Conservation (phyloP, 2,888 invertebrate species). For the Encarsia formosa region DNA sequence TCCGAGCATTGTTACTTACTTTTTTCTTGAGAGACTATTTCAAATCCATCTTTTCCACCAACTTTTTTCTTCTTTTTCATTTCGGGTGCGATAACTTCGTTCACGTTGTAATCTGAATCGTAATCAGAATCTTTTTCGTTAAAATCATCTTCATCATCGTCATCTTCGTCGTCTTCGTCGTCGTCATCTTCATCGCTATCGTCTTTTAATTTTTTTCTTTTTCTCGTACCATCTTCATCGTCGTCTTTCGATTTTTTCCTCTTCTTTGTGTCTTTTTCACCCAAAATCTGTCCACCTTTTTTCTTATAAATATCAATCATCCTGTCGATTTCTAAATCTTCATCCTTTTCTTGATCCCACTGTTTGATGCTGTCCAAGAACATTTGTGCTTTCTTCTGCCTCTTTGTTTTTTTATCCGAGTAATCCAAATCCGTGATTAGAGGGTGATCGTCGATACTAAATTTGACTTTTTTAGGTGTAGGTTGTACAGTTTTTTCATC, state of each 20-base stretch:
- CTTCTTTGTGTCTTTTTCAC: constrained; percentile 34
- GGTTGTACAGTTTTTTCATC: constrained; percentile 51
- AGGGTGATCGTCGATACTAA: constrained; percentile 51
- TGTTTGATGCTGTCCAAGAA: constrained; percentile 85
- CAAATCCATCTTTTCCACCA: constrained; percentile 61
- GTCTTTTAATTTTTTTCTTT: constrained; percentile 30
- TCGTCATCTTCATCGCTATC: constrained; percentile 22
- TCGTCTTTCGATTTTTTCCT: constrained; percentile 26
- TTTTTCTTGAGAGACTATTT: constrained; percentile 62
- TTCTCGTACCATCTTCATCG: constrained; percentile 33
- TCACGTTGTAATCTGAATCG: constrained; percentile 55
- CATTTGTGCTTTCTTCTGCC: constrained; percentile 73
- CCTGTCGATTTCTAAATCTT: constrained; percentile 80
- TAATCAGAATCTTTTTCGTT: constrained; percentile 20
- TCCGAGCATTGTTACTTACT: constrained; percentile 50
- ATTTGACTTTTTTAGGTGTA: constrained; percentile 13
- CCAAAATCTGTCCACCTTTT: constrained; percentile 61
- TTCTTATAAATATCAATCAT: constrained; percentile 68
- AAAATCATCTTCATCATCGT: constrained; percentile 22
- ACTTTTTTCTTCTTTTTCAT: constrained; percentile 41
- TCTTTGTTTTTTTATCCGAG: constrained; percentile 68
- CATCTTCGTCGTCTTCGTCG: constrained; percentile 28
- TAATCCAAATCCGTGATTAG: constrained; percentile 76
- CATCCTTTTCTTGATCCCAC: constrained; percentile 77
- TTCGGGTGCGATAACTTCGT: constrained; percentile 40